Conservation (phyloP, 1,140 invertebrate genomes). For the Leptopilina clavipes region DNA sequence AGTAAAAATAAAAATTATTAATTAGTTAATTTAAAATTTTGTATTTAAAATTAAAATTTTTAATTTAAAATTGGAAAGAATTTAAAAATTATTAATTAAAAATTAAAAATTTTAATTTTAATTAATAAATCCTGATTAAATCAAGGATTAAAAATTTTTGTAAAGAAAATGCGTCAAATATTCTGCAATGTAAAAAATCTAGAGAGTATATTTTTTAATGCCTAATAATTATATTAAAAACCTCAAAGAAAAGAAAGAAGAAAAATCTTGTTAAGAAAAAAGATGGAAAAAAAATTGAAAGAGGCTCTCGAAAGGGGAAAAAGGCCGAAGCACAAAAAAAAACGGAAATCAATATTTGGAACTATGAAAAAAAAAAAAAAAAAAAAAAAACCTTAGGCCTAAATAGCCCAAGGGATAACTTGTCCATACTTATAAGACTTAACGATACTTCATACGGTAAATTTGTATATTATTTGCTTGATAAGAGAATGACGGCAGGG, state of each 20-base stretch:
- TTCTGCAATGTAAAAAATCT: too few relatives aligned
- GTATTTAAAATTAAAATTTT: too few relatives aligned
- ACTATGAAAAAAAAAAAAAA: conserved; percentile 50
- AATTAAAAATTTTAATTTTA: too few relatives aligned
- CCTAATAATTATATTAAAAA: not conserved
- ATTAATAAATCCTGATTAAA: too few relatives aligned
- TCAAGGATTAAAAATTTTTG: too few relatives aligned
- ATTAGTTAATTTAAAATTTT: too few relatives aligned
- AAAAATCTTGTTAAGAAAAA: not conserved
- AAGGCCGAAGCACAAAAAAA: conserved; percentile 44
- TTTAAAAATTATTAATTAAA: too few relatives aligned
- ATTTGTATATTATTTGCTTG: conserved; percentile 71
- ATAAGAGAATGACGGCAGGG: conserved; percentile 66
- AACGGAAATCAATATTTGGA: conserved; percentile 41
- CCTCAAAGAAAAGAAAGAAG: not conserved
- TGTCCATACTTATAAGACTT: conserved; percentile 75
- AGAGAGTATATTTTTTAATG: too few relatives aligned
- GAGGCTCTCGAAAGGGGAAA: conserved; percentile 29
- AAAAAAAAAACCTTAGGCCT: conserved; percentile 67
- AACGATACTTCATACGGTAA: conserved; percentile 71
- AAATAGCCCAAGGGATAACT: conserved; percentile 67
- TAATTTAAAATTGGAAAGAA: too few relatives aligned
- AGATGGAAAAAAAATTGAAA: not conserved
- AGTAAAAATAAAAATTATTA: too few relatives aligned
- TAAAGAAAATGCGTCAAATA: not conserved